A percentile compares a stretch with the other conserved stretches of the same genome.
Conservation (phyloP, 2,113 vertebrate genomes). For the Craseonycteris thonglongyai region DNA sequence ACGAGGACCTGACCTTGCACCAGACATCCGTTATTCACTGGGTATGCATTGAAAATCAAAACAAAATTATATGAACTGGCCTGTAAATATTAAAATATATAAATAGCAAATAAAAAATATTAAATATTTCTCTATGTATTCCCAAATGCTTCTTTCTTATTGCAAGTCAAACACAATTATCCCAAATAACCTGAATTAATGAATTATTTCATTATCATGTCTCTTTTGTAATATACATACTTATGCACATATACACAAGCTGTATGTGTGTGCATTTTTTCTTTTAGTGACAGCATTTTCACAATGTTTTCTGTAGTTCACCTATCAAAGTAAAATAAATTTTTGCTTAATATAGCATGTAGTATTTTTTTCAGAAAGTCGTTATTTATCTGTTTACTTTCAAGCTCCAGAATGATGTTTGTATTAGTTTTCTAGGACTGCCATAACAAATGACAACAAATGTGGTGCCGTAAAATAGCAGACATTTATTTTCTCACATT, state of each 20-base stretch:
- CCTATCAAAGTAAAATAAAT: background rate
- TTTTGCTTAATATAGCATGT: background rate
- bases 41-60: background rate
- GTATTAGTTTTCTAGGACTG: background rate
- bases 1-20: background rate
- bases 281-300: background rate
- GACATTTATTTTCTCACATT: background rate
- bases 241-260: background rate
- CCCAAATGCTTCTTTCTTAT: background rate
- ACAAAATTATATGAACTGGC: background rate
- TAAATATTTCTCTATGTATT: background rate
- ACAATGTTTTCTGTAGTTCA: background rate
- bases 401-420: background rate
- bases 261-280: background rate
- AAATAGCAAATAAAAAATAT: background rate
- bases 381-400: background rate
- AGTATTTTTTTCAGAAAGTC: background rate
- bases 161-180: background rate
- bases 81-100: background rate
- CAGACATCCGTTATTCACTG: background rate
- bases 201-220: background rate
- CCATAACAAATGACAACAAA: background rate
- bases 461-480: background rate
- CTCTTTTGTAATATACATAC: background rate
- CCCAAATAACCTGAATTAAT: background rate